Conservation (phyloP, 2,797 vertebrate species). For the Varecia variegata region DNA sequence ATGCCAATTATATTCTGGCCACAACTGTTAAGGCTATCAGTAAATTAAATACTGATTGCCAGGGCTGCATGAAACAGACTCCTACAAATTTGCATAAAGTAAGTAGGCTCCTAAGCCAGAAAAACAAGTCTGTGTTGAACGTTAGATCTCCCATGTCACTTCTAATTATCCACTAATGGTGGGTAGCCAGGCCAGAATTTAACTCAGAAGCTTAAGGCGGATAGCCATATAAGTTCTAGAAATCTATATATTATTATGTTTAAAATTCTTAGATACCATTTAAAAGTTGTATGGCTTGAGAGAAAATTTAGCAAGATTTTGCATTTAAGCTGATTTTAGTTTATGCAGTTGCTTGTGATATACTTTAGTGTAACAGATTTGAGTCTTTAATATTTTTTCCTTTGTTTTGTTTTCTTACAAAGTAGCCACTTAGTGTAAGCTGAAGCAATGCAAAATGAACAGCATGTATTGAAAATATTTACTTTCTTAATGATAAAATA, state of each 20-base stretch:
- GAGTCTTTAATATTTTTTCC: background rate
- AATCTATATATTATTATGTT: background rate
- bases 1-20: slow-evolving; percentile 68
- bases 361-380: background rate
- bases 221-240: background rate
- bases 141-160: slow-evolving; percentile 30
- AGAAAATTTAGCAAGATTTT: slow-evolving; percentile 38
- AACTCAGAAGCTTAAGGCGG: background rate
- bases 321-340: slow-evolving; percentile 2
- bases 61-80: slow-evolving; percentile 48
- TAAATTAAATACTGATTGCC: slow-evolving; percentile 67
- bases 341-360: background rate
- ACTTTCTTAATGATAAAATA: slow-evolving; percentile 22
- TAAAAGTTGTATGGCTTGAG: slow-evolving; percentile 17
- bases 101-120: slow-evolving; percentile 29
- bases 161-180: slow-evolving; percentile 57
- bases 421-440: background rate
- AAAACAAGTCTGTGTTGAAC: slow-evolving; percentile 49
- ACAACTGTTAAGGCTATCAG: slow-evolving; percentile 69
- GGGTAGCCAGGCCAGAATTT: background rate
- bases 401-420: slow-evolving; percentile 22
- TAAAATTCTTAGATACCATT: slow-evolving; percentile 53
- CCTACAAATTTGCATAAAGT: slow-evolving; percentile 63
- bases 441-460: background rate
- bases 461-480: background rate